Percentiles rank a stretch among this genome's conserved stretches.
phyloP scores from a whole-genome alignment of 2,797 vertebrate genomes.

The Myotis planiceps region DNA sequence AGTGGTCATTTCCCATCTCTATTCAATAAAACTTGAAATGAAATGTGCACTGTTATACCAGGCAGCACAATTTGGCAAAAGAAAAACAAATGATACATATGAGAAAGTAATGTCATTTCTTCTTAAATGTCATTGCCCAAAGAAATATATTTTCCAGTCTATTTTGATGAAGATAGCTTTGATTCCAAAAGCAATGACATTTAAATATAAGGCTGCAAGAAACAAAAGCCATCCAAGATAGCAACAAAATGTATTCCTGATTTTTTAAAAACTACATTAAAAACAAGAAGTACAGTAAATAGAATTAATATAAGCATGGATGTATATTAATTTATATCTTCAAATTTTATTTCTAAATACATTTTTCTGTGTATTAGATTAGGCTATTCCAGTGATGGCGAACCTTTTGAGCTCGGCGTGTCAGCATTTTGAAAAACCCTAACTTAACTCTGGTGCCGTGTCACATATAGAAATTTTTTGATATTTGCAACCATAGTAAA shows the following conservation, averaged over 20 bases:
- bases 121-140: constrained; percentile 38
- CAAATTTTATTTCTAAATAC: not conserved
- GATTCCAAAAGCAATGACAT: constrained; percentile 34
- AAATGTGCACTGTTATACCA: not conserved
- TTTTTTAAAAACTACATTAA: not conserved
- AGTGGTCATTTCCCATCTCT: not conserved
- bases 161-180: not conserved
- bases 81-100: not conserved
- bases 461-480: no score
- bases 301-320: not conserved
- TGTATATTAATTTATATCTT: not conserved
- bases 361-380: not conserved
- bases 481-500: no score
- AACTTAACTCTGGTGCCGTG: no score
- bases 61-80: not conserved
- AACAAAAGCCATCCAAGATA: not conserved
- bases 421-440: no score
- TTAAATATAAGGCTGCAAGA: constrained; percentile 25
- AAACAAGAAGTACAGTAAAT: not conserved
- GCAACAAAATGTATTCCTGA: not conserved
- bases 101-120: constrained; percentile 1
- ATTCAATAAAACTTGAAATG: not conserved
- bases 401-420: no score
- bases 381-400: not conserved
- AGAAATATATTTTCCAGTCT: not conserved